Conservation (phyloP, 2,888 invertebrate species). For the Pachymerium ferrugineum region DNA sequence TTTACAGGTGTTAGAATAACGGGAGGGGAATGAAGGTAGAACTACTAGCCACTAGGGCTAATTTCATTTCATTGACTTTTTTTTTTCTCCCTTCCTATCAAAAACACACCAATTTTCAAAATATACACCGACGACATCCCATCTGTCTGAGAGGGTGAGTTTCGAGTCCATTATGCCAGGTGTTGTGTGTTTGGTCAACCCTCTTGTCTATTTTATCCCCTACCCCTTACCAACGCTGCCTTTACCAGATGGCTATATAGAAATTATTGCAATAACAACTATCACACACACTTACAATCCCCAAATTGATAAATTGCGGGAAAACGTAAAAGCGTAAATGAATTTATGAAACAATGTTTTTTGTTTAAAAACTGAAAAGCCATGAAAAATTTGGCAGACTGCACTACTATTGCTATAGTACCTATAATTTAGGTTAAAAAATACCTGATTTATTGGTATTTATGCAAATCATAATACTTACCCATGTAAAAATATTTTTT, state of each 20-base stretch:
- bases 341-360: no score
- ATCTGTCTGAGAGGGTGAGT: constrained; percentile 27
- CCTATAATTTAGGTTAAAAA: no score
- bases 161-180: constrained; percentile 15
- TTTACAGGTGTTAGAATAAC: constrained; percentile 15
- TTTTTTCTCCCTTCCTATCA: not conserved
- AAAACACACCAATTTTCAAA: constrained; percentile 10
- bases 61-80: constrained; percentile 6
- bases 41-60: no score
- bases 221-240: not conserved
- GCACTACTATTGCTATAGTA: no score
- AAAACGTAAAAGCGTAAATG: no score
- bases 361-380: no score
- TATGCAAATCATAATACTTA: no score
- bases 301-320: no score
- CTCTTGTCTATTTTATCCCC: not conserved
- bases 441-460: no score
- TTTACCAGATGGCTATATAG: not conserved
- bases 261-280: no score
- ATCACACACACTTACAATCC: not conserved
- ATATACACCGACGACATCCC: constrained; percentile 16
- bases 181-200: constrained; percentile 27
- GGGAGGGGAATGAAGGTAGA: not conserved
- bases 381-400: no score
- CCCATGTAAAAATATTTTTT: not conserved